Evolutionary conservation across 2,797 vertebrate species (phyloP).

Genomic region (Amphiprion clarkii): DNA sequence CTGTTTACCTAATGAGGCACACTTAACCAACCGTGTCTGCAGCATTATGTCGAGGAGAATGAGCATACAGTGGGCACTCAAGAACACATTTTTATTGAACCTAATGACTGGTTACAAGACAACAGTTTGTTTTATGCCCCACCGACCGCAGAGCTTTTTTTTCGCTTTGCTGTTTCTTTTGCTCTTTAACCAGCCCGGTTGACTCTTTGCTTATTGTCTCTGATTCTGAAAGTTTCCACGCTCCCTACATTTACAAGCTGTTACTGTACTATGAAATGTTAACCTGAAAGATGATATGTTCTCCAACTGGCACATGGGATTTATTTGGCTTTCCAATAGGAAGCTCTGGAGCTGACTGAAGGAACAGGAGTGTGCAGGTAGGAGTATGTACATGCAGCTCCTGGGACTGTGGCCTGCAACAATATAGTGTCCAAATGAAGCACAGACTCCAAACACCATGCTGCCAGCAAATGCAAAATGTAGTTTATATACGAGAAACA

Average conservation of each 20-base stretch:
- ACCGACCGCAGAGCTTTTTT: constrained; percentile 12
- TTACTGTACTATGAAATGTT: constrained; percentile 66
- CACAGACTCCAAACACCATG: constrained; percentile 15
- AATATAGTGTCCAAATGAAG: constrained; percentile 23
- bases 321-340: constrained; percentile 51
- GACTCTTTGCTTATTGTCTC: constrained; percentile 62
- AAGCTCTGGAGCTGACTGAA: constrained; percentile 52
- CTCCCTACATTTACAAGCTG: constrained; percentile 75
- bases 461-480: constrained; percentile 9
- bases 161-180: constrained; percentile 9
- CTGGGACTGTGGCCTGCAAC: constrained; percentile 30
- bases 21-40: constrained; percentile 25
- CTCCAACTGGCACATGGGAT: constrained; percentile 49
- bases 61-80: constrained; percentile 11
- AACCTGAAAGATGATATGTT: constrained; percentile 67
- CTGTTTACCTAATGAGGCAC: constrained; percentile 40
- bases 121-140: constrained; percentile 45
- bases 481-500: background rate
- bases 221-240: constrained; percentile 66
- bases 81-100: constrained; percentile 29
- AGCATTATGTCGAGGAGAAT: constrained; percentile 19
- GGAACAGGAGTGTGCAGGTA: constrained; percentile 35
- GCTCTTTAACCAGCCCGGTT: constrained; percentile 47
- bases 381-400: constrained; percentile 33
- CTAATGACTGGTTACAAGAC: constrained; percentile 17